These are phyloP conservation scores for Pseudomyrmex flavicornis DNA, from an alignment of 1,140 invertebrate genomes.

Conservation along the genomic window DNA sequence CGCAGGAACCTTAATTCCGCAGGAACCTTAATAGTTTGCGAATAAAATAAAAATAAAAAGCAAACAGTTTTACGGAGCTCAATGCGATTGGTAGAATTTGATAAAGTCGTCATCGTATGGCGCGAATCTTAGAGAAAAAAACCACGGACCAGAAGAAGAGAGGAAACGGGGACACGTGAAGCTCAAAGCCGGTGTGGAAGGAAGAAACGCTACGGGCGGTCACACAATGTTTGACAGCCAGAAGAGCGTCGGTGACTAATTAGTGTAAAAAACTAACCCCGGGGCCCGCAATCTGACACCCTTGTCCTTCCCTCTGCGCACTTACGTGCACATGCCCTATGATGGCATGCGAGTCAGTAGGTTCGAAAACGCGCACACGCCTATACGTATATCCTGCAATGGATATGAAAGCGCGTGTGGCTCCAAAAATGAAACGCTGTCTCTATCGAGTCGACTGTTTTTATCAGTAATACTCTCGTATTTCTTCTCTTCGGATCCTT, in stretches of 20 bases:
- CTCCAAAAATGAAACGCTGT: conserved; percentile 10
- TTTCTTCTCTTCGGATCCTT: neutral
- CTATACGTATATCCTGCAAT: neutral
- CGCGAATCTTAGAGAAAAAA: neutral
- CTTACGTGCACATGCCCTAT: conserved; percentile 61
- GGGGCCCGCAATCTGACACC: conserved; percentile 76
- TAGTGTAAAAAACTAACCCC: conserved; percentile 82
- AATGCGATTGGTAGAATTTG: conserved; percentile 16
- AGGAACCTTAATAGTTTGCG: too few relatives aligned
- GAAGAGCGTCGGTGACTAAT: conserved; percentile 84
- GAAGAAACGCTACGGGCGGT: conserved; percentile 76
- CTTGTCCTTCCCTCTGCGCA: conserved; percentile 67
- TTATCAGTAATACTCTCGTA: too few relatives aligned
- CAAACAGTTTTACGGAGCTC: neutral
- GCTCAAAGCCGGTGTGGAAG: conserved; percentile 59
- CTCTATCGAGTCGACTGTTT: neutral
- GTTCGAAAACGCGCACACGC: neutral
- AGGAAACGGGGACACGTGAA: conserved; percentile 64
- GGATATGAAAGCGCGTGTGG: conserved; percentile 61
- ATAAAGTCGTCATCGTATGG: conserved; percentile 45
- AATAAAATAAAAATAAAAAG: neutral
- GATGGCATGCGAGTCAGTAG: conserved; percentile 53
- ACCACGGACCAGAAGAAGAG: conserved; percentile 13
- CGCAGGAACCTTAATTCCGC: neutral
- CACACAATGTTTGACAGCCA: conserved; percentile 82